Conservation (phyloP, 2,888 invertebrate genomes). For the Synanthedon formicaeformis region DNA sequence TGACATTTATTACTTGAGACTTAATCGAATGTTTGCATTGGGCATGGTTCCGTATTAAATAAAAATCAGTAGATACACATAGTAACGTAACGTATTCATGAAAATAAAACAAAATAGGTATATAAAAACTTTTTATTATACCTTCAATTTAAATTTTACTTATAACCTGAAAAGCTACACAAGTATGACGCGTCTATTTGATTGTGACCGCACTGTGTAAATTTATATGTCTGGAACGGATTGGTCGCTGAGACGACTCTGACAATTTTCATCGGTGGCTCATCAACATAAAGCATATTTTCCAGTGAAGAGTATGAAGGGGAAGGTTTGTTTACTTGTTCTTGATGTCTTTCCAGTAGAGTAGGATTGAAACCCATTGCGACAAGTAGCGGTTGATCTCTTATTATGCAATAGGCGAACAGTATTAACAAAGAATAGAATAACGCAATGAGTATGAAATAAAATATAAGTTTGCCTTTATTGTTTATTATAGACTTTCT, state of each 20-base stretch:
- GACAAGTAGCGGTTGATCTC: constrained; percentile 38
- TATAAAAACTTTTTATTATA: no score
- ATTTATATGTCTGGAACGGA: constrained; percentile 42
- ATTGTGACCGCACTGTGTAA: constrained; percentile 19
- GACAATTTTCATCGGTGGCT: constrained; percentile 44
- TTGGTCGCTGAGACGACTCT: constrained; percentile 46
- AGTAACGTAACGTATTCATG: no score
- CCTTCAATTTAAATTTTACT: neutral
- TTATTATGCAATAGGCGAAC: constrained; percentile 44
- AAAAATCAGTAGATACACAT: no score
- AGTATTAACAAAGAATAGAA: constrained; percentile 29
- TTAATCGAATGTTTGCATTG: no score
- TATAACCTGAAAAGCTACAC: neutral
- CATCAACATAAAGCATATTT: constrained; percentile 40
- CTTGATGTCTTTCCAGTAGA: constrained; percentile 15
- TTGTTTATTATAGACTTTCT: constrained; percentile 28
- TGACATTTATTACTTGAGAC: no score
- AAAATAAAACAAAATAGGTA: no score
- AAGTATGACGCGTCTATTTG: neutral
- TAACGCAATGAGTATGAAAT: constrained; percentile 22
- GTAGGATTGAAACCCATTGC: constrained; percentile 18
- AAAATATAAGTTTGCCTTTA: constrained; percentile 35
- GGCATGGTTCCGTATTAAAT: no score
- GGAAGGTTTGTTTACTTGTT: constrained; percentile 8
- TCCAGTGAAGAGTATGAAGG: constrained; percentile 26